Conservation (phyloP, 1,140 invertebrate species). For the Wasmannia auropunctata region DNA sequence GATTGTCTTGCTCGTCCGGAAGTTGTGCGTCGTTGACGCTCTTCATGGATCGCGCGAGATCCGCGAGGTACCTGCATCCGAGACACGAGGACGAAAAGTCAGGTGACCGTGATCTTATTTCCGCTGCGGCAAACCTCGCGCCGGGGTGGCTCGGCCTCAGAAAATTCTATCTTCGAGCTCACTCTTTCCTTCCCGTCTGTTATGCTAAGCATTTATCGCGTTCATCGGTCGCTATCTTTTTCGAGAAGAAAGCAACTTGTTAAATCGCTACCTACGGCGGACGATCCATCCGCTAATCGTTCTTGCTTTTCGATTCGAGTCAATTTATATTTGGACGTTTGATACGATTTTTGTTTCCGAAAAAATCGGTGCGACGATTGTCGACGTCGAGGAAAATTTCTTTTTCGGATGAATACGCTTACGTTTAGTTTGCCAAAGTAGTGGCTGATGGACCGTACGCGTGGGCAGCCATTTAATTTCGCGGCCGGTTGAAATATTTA, state of each 20-base stretch:
- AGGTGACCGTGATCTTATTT: constrained; percentile 60
- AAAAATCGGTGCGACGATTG: not conserved
- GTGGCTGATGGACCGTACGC: not conserved
- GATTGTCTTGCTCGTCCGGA: constrained; percentile 68
- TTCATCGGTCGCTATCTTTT: constrained; percentile 12
- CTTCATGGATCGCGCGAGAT: constrained; percentile 71
- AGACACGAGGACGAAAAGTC: constrained; percentile 73
- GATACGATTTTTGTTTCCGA: not conserved
- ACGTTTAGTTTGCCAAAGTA: not conserved
- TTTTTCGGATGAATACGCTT: not conserved
- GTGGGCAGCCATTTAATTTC: constrained; percentile 69
- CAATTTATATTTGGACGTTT: not conserved
- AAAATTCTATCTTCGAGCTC: constrained; percentile 46
- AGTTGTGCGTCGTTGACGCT: constrained; percentile 65
- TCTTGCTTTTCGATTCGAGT: not conserved
- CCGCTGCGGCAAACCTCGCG: constrained; percentile 43
- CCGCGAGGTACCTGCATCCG: constrained; percentile 72
- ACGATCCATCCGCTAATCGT: not conserved
- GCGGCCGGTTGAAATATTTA: constrained; percentile 88
- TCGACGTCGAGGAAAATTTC: not conserved
- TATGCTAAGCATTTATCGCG: constrained; percentile 32
- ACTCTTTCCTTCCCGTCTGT: constrained; percentile 1
- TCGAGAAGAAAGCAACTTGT: constrained; percentile 3
- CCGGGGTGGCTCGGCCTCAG: constrained; percentile 43
- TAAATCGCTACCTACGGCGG: constrained; percentile 66